A percentile compares a stretch with the other conserved stretches of the same genome.
Conservation (phyloP, 2,797 vertebrate species). For the Tiaroga cobitis region DNA sequence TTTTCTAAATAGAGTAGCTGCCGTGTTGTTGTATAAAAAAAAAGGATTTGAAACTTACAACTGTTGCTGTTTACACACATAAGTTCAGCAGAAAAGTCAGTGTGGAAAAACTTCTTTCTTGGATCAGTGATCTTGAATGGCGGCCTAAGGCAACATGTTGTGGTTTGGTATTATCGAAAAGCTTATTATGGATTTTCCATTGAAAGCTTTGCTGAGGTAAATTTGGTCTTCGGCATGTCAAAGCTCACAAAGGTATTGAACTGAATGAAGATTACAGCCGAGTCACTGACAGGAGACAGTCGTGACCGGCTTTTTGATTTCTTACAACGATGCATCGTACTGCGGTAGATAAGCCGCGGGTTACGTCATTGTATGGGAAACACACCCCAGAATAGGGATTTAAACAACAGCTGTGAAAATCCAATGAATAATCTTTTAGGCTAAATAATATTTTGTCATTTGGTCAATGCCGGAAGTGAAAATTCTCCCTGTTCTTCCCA, state of each 20-base stretch:
- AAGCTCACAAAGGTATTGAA: constrained; percentile 39
- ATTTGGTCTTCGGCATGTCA: constrained; percentile 32
- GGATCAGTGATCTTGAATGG: constrained; percentile 43
- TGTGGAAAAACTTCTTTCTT: constrained; percentile 42
- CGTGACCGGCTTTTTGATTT: not conserved
- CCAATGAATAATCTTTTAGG: not conserved
- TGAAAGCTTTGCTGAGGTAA: constrained; percentile 32
- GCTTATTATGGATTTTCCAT: constrained; percentile 46
- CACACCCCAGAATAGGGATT: not conserved
- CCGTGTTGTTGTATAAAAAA: not conserved
- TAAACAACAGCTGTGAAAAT: not conserved
- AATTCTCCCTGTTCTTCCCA: not conserved
- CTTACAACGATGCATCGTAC: too few species aligned
- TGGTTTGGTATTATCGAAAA: constrained; percentile 50
- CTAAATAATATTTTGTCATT: not conserved
- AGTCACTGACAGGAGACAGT: not conserved
- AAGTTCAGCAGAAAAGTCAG: constrained; percentile 18
- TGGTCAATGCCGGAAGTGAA: not conserved
- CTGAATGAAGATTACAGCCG: constrained; percentile 18
- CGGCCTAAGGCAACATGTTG: constrained; percentile 30
- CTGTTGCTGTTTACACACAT: constrained; percentile 4
- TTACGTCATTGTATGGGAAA: not conserved
- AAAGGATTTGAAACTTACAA: not conserved
- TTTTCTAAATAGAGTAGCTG: not conserved
- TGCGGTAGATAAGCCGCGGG: too few species aligned